Evolutionary conservation across 2,113 vertebrate species (phyloP), one percentile per base, ranked within the genome.

Genomic region (Nesogale talazaci): DNA sequence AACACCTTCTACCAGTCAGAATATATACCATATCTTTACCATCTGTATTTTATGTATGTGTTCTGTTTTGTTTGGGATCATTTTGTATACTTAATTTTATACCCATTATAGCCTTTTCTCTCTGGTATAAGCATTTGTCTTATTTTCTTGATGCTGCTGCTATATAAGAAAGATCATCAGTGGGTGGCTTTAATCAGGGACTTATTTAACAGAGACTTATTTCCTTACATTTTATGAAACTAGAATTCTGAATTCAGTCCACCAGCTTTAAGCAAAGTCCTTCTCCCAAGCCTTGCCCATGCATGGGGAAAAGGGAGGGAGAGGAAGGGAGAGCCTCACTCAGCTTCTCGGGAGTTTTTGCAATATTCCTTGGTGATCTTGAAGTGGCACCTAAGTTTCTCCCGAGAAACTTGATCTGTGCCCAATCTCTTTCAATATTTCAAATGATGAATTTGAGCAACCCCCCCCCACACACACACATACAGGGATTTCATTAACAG

Each of bases 41-140:
- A 25, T 75, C 25, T 89, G 77, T 74, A 90, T 89, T 46, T 38
- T 83, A 59, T 65, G 16, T 17, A 31, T 76, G 12, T 57, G n/a
- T n/a, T n/a, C n/a, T n/a, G n/a, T n/a, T n/a, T n/a, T n/a, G n/a
- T n/a, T n/a, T n/a, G n/a, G 22, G 5, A 3, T 89, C 22, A 38
- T 83, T 92, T 78, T 75, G 19, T 83, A 75, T 80, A 59, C 80
- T 80, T 3, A 83, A 76, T 72, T 89, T 84, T 77, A 91, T 38
- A 67, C 52, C 22, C 57, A 84, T 72, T 94, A 29, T 65, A 85
- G 80, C 6, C 22, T 74, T 80, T 85, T 81, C 40, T 74, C 6
- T 56, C 31, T 31, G 23, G 75, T 22, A 34, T 75, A 87, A 36
- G n/a, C 34, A 34, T 70, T 70, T 70, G 16, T 29, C n/a, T 16